Base-by-base conservation (phyloP, 2,113 vertebrate genomes). In the Neotoma lepida region DNA sequence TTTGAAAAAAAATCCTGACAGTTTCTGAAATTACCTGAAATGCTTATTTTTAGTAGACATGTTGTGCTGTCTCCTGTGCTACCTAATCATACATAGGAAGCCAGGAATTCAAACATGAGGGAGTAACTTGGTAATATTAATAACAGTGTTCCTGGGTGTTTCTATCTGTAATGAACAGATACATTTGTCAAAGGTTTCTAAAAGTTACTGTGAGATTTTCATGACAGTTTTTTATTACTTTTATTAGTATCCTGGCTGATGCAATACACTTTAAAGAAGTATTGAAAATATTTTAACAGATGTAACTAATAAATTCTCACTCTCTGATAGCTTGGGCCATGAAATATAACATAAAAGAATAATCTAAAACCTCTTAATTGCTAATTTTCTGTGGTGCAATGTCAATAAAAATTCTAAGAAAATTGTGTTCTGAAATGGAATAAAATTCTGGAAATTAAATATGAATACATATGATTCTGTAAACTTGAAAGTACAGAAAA, bases 251-350 rank as follows among this genome's bases (percentile, higher is more conserved):
- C 86, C 33, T 89, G 41, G 26, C 33, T 77, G 64, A n/a, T 89
- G 12, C 1, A 51, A 15, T 87, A 68, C 3, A 10, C 28, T n/a
- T 90, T 73, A 13, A 78, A 89, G n/a, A 74, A 70, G 20, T 74
- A 66, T 63, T 35, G 7, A 84, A 92, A 81, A 61, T 70, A 81
- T 58, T 70, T 9, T 54, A 70, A 76, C 24, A 51, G 13, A 84
- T 92, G 4, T 46, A 95, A 95, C 15, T 64, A 68, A 39, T 66
- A 73, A 87, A 51, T 81, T 95, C 9, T 88, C 66, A 49, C 78
- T 84, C 64, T 41, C 35, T 81, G 41, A 64, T 35, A 88, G 13
- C 15, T 93, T 77, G 4, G 68, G 68, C 61, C 30, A 86, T 89
- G 33, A 64, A 22, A 39, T 46, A 74, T 56, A 88, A 77, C 24